A percentile compares a stretch with the other conserved stretches of the same genome.
phyloP scores from a whole-genome alignment of 64 coral and sea anemone species.

The Anthopleura sola region DNA sequence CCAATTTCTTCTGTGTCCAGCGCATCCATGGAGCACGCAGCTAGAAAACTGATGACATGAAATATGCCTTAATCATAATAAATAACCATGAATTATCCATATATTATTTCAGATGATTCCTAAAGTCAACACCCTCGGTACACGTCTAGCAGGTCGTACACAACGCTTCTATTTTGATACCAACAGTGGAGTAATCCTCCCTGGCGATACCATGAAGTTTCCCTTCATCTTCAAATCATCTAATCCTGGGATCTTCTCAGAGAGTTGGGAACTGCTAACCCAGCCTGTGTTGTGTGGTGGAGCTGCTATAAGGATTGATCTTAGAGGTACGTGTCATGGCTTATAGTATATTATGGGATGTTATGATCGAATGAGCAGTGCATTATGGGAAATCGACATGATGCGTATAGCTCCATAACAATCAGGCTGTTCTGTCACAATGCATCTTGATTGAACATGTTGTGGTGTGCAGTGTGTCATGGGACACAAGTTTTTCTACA shows the following conservation, averaged over 20 bases:
- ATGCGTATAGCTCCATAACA: no score
- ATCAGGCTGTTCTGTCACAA: no score
- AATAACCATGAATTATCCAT: neutral
- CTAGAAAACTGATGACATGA: no score
- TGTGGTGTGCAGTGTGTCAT: no score
- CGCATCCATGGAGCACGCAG: no score
- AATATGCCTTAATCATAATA: no score
- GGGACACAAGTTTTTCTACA: no score
- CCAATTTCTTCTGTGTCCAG: no score
- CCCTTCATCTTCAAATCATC: constrained; percentile 96
- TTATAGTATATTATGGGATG: neutral
- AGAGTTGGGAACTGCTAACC: constrained; percentile 84
- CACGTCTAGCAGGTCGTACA: constrained; percentile 58
- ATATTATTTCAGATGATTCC: constrained; percentile 49
- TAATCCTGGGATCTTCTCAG: constrained; percentile 87
- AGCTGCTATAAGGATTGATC: constrained; percentile 66
- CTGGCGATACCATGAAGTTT: constrained; percentile 93
- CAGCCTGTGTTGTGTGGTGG: constrained; percentile 87
- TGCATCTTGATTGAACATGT: no score
- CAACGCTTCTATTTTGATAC: constrained; percentile 97
- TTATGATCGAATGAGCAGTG: neutral
- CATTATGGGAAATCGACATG: no score
- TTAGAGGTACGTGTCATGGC: constrained; percentile 36
- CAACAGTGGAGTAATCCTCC: constrained; percentile 94
- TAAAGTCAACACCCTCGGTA: constrained; percentile 75